Percentiles rank a stretch among this genome's conserved stretches.
phyloP scores from a whole-genome alignment of 92 coral and sea anemone species.

The Zoanthus gigantus region DNA sequence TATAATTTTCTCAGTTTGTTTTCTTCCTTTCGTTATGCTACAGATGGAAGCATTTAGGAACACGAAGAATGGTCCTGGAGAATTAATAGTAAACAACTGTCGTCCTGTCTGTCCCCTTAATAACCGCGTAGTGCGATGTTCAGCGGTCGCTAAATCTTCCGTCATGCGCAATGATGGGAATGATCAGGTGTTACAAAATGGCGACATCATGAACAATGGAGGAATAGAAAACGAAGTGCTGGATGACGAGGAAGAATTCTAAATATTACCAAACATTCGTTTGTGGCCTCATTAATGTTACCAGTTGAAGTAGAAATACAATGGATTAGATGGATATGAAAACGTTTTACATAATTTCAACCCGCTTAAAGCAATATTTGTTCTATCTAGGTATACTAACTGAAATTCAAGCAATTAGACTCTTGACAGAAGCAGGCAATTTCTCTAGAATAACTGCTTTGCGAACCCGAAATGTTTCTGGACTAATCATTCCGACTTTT shows the following conservation, averaged over 20 bases:
- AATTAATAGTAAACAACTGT: constrained; percentile 70
- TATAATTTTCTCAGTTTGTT: no score
- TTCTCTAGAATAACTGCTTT: no score
- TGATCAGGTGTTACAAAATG: constrained; percentile 27
- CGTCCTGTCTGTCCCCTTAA: constrained; percentile 82
- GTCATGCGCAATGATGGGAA: constrained; percentile 15
- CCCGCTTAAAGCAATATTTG: no score
- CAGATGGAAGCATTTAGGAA: constrained; percentile 80
- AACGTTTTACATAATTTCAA: no score
- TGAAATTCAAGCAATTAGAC: no score
- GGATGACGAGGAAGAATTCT: constrained; percentile 18
- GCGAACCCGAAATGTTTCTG: no score
- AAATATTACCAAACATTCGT: not conserved
- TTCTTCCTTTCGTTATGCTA: not conserved
- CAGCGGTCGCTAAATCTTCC: constrained; percentile 12
- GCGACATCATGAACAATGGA: not conserved
- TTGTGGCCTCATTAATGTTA: no score
- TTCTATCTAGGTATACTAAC: no score
- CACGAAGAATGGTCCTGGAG: constrained; percentile 74
- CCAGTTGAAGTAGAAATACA: no score
- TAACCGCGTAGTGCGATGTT: constrained; percentile 57
- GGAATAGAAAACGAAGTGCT: not conserved
- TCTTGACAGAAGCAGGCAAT: no score
- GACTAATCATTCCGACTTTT: no score
- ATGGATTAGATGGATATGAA: no score